Evolutionary conservation across 2,888 invertebrate species (phyloP).

Genomic region (Perizoma flavofasciatum): DNA sequence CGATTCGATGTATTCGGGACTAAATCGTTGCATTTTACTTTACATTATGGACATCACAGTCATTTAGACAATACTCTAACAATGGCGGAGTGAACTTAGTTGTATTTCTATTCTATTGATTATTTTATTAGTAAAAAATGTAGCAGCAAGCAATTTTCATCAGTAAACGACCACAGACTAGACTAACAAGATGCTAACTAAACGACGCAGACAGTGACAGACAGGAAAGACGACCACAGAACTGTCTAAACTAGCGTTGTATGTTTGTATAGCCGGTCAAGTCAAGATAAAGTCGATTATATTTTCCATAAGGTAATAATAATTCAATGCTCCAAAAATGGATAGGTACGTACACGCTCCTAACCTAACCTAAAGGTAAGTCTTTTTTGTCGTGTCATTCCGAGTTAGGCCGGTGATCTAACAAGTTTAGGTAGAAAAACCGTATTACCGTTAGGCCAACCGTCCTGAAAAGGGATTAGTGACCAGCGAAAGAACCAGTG

Average conservation of each 20-base stretch:
- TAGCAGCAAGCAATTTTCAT: conserved; percentile 39
- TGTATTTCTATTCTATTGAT: conserved; percentile 65
- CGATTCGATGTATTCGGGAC: conserved; percentile 59
- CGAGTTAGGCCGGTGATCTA: too few relatives aligned
- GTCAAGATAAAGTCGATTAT: conserved; percentile 2
- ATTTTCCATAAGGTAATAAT: too few relatives aligned
- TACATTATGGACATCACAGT: conserved; percentile 50
- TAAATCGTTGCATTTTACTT: conserved; percentile 69
- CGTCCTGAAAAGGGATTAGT: too few relatives aligned
- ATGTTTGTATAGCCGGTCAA: neutral
- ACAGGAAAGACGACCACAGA: conserved; percentile 1
- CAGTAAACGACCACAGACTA: conserved; percentile 32
- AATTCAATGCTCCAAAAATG: too few relatives aligned
- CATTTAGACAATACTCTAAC: conserved; percentile 60
- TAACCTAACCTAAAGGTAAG: too few relatives aligned
- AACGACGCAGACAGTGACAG: too few relatives aligned
- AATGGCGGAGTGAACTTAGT: conserved; percentile 69
- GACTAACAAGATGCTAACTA: too few relatives aligned
- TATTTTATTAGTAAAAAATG: conserved; percentile 46
- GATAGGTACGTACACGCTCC: too few relatives aligned
- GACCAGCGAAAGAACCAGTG: too few relatives aligned
- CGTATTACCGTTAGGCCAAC: too few relatives aligned
- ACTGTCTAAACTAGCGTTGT: conserved; percentile 5
- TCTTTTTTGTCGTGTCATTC: too few relatives aligned
- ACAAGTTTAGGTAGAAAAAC: too few relatives aligned